Percentiles rank a stretch among this genome's conserved stretches.
Conservation (phyloP, 1,140 invertebrate genomes). For the Sitobion miscanthi region DNA sequence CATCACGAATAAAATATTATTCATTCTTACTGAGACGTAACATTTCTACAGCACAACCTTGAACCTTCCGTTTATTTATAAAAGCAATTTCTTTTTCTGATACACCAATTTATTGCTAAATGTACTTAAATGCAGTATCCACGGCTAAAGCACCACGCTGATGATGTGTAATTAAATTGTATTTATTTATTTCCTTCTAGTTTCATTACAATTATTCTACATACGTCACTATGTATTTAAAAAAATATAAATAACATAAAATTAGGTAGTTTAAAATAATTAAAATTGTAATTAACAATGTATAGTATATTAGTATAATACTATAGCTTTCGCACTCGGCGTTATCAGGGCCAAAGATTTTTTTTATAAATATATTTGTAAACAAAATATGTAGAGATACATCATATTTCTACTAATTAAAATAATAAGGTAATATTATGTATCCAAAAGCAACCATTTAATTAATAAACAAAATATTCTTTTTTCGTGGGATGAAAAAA, state of each 20-base stretch:
- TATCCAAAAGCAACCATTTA: too few relatives aligned
- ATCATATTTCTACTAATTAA: too few relatives aligned
- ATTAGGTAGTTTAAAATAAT: background rate
- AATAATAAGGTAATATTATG: too few relatives aligned
- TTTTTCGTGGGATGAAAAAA: too few relatives aligned
- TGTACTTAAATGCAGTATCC: constrained; percentile 41
- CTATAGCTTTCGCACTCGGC: too few relatives aligned
- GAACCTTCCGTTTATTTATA: constrained; percentile 40
- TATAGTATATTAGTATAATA: background rate
- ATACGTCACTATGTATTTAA: background rate
- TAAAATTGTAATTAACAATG: background rate
- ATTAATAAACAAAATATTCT: too few relatives aligned
- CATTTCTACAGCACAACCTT: constrained; percentile 29
- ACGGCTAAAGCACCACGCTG: constrained; percentile 33
- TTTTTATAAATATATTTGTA: too few relatives aligned
- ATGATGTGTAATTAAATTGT: constrained; percentile 29
- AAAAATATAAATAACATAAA: background rate
- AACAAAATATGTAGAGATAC: too few relatives aligned
- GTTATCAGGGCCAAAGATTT: too few relatives aligned
- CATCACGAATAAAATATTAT: background rate
- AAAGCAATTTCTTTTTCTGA: constrained; percentile 30
- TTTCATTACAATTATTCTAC: background rate
- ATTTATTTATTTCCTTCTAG: background rate
- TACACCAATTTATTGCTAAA: constrained; percentile 45
- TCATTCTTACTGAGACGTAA: background rate